These are phyloP conservation scores for Polylopha cassiicola DNA, from an alignment of 2,888 invertebrate genomes.

Conservation along the genomic window DNA sequence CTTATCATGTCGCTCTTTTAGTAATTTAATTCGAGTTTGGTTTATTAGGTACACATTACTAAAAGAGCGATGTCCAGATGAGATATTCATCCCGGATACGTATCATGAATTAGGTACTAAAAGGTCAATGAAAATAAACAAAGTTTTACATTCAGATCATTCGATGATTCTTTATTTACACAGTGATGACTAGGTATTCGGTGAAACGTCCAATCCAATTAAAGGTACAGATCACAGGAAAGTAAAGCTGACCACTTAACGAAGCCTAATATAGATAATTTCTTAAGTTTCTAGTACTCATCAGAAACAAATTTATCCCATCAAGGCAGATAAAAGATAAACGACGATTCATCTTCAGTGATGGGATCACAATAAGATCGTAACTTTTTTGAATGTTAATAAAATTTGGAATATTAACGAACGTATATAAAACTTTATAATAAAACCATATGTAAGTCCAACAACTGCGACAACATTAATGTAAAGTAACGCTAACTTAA, in stretches of 20 bases:
- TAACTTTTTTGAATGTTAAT: conserved; percentile 44
- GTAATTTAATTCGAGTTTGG: too few species aligned
- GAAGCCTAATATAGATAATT: conserved; percentile 47
- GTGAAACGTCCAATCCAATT: conserved; percentile 57
- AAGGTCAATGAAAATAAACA: conserved; percentile 46
- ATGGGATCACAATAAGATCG: conserved; percentile 33
- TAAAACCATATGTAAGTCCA: conserved; percentile 44
- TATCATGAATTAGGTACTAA: neutral
- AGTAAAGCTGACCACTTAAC: conserved; percentile 51
- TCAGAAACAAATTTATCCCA: conserved; percentile 28
- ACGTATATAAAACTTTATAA: conserved; percentile 39
- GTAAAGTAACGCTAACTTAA: conserved; percentile 26
- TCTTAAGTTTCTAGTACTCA: conserved; percentile 34
- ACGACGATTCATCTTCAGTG: conserved; percentile 27
- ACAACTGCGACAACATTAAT: conserved; percentile 34
- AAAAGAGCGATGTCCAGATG: too few species aligned
- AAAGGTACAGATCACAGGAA: conserved; percentile 63
- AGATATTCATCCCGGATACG: neutral
- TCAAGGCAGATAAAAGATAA: conserved; percentile 26
- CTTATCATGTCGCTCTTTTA: too few species aligned
- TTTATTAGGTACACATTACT: too few species aligned
- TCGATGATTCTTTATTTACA: conserved; percentile 76
- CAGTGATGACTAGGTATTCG: conserved; percentile 48
- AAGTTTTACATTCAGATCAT: conserved; percentile 68
- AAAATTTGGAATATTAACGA: conserved; percentile 60